Evolutionary conservation across 2,797 vertebrate species (phyloP).

Genomic region (Spea hammondii): DNA sequence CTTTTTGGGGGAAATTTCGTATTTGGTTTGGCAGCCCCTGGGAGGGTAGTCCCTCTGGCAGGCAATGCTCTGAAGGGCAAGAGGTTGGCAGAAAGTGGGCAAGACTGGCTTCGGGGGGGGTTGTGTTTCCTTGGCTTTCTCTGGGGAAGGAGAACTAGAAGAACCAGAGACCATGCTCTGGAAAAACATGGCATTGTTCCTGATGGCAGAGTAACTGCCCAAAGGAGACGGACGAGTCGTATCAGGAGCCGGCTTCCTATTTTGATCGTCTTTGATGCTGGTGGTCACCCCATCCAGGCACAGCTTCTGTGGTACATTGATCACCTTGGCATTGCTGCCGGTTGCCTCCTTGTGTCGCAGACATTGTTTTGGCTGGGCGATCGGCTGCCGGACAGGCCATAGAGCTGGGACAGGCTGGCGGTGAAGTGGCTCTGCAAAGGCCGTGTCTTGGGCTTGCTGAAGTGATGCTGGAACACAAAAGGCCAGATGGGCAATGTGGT

Average conservation of each 20-base stretch:
- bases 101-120: too few relatives aligned
- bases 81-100: too few relatives aligned
- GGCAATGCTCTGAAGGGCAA: too few relatives aligned
- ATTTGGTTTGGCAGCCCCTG: conserved; percentile 52
- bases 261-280: conserved; percentile 47
- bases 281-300: conserved; percentile 53
- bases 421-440: conserved; percentile 80
- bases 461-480: conserved; percentile 70
- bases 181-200: conserved; percentile 72
- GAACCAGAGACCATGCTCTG: conserved; percentile 76
- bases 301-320: conserved; percentile 47
- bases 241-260: conserved; percentile 66
- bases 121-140: too few relatives aligned
- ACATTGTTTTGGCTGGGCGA: conserved; percentile 62
- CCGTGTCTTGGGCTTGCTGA: conserved; percentile 77
- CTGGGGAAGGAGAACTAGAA: conserved; percentile 74
- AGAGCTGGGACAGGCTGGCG: conserved; percentile 79
- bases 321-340: conserved; percentile 5
- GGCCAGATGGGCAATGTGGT: too few relatives aligned
- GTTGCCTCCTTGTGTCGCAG: conserved; percentile 23
- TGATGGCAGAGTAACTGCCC: conserved; percentile 90
- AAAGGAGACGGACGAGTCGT: conserved; percentile 85
- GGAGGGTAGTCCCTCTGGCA: conserved; percentile 40
- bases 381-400: conserved; percentile 68
- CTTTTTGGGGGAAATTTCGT: conserved; percentile 52